Evolutionary conservation across 2,888 invertebrate species (phyloP).

Genomic region (Atethmia centrago): DNA sequence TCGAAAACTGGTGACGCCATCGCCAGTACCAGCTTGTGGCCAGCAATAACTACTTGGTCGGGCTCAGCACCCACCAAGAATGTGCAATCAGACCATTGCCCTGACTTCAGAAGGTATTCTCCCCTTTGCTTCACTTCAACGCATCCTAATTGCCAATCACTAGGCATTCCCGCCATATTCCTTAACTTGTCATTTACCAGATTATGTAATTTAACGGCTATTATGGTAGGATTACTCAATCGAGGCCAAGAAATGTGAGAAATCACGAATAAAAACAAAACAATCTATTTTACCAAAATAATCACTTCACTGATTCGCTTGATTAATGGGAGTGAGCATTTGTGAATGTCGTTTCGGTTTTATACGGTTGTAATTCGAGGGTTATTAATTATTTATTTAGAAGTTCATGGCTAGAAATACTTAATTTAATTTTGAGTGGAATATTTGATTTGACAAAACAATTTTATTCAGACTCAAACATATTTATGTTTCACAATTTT

Average conservation of each 20-base stretch:
- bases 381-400: neutral
- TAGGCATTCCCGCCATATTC: conserved; percentile 89
- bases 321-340: conserved; percentile 28
- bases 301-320: conserved; percentile 33
- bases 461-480: neutral
- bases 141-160: conserved; percentile 95
- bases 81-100: conserved; percentile 95
- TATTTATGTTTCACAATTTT: neutral
- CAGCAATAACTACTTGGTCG: conserved; percentile 93
- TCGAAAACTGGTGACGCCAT: conserved; percentile 97
- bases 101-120: conserved; percentile 93
- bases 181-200: neutral
- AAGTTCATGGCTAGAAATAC: accelerated
- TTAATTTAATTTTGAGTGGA: neutral
- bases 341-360: conserved; percentile 21
- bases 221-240: conserved; percentile 26
- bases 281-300: conserved; percentile 58
- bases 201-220: conserved; percentile 24
- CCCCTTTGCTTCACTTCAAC: conserved; percentile 94
- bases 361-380: neutral
- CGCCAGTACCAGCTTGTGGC: conserved; percentile 95
- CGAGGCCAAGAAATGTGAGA: conserved; percentile 25
- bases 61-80: conserved; percentile 95
- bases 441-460: too few relatives aligned
- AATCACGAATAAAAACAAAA: conserved; percentile 53